These are phyloP conservation scores for Sericinus montela DNA, from an alignment of 2,888 invertebrate species.

Conservation along the genomic window DNA sequence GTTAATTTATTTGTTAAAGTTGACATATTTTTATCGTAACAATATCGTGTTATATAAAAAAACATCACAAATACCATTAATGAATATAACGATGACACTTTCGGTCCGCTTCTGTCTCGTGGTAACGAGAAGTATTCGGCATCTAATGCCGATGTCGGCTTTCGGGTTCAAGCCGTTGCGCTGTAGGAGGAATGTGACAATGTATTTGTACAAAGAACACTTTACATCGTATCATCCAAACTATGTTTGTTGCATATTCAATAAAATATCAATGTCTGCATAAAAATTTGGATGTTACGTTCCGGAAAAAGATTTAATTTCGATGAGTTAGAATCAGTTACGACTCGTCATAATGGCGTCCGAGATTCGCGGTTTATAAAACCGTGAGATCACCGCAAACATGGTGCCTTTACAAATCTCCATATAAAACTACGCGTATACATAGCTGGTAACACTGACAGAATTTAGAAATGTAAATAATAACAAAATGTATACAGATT, in stretches of 20 bases:
- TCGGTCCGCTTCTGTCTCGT: not conserved
- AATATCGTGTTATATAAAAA: not conserved
- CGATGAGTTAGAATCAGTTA: no score
- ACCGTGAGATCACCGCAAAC: not conserved
- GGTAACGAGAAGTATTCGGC: not conserved
- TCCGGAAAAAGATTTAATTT: not conserved
- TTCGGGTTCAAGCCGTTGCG: not conserved
- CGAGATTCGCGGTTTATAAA: not conserved
- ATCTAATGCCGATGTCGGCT: not conserved
- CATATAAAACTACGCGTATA: no score
- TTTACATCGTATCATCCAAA: not conserved
- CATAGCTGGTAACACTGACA: no score
- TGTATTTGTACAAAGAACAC: not conserved
- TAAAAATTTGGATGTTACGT: not conserved
- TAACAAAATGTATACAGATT: not conserved
- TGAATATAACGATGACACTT: no score
- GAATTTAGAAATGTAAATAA: not conserved
- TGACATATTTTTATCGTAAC: not conserved
- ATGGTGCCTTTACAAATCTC: not conserved
- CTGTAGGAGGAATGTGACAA: not conserved
- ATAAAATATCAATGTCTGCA: not conserved
- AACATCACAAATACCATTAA: not conserved
- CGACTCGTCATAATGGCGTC: not conserved
- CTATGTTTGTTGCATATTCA: not conserved
- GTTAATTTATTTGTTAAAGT: not conserved